These are phyloP conservation scores for Drosophila truncata DNA, from an alignment of 1,140 invertebrate genomes.

Conservation along the genomic window DNA sequence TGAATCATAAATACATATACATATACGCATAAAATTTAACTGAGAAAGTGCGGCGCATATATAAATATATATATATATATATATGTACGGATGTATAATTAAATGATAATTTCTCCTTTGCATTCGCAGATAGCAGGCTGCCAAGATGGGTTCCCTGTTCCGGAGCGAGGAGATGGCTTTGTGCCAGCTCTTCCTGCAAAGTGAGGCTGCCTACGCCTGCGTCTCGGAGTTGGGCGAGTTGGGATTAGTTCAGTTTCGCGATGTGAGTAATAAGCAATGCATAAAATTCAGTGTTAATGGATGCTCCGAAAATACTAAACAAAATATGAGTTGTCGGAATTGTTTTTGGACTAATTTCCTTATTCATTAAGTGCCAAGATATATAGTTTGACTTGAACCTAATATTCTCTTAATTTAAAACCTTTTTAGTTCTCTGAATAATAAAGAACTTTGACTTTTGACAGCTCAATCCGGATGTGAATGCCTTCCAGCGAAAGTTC, in stretches of 20 bases:
- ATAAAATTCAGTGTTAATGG: not conserved
- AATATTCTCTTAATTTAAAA: not conserved
- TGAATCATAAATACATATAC: conserved; percentile 28
- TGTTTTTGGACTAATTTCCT: no score
- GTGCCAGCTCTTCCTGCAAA: conserved; percentile 95
- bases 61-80: not conserved
- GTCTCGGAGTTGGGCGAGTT: conserved; percentile 95
- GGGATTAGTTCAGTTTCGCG: conserved; percentile 95
- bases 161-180: conserved; percentile 95
- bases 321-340: no score
- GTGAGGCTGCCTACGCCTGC: conserved; percentile 95
- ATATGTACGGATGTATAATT: not conserved
- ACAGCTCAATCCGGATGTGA: conserved; percentile 97
- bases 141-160: conserved; percentile 90
- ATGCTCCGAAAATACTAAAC: not conserved
- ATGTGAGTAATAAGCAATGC: conserved; percentile 88
- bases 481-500: conserved; percentile 98
- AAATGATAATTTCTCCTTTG: not conserved
- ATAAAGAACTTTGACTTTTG: not conserved
- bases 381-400: not conserved
- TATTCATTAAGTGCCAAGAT: not conserved
- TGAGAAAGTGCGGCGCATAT: conserved; percentile 7
- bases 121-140: conserved; percentile 37
- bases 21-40: not conserved
- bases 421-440: not conserved